Base-by-base conservation (phyloP, 2,797 vertebrate genomes). In the Eupleurogrammus muticus region DNA sequence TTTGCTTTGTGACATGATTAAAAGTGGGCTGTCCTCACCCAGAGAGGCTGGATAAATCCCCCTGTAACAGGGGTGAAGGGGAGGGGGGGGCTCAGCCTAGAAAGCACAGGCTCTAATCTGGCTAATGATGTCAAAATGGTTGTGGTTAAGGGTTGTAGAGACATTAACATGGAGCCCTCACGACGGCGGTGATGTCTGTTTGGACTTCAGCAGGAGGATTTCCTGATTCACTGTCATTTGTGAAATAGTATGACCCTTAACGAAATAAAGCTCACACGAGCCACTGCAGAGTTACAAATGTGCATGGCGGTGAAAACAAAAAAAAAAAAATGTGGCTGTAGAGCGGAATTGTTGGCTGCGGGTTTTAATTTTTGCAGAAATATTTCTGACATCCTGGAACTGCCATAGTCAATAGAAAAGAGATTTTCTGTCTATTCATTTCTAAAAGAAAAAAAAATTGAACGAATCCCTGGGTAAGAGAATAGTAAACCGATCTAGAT, bases 41-140 rank as follows among this genome's bases (percentile, higher is more conserved):
- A 47, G 69, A 79, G 78, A 75, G 66, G 55, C 75, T 58, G 61
- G 59, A 70, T 83, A 87, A 92, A 90, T 89, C 85, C 86, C 77
- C 60, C 49, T 73, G 70, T 87, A 87, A 86, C 61, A 19, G 57
- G 47, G 81, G 75, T 28, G 6, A 28, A 28, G 6, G 11, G 12
- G 16, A 60, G 23, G 17, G 17, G 47, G 57, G 52, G 81, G 75
- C 80, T 89, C 81, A 88, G 73, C 66, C 42, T 44, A 78, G 75
- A 62, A 72, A 73, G 69, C 76, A 23, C 40, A 38, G 51, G 73
- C 65, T 84, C 58, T 87, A 85, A 88, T 86, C 83, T 87, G 77
- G 77, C 77, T 89, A 91, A 89, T 87, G 73, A 89, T 89, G 85
- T 83, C 86, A 86, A 79, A 81, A 79, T 66, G 71, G 83, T 84